Evolutionary conservation across 2,113 vertebrate species (phyloP).

Genomic region (Garra rufa): DNA sequence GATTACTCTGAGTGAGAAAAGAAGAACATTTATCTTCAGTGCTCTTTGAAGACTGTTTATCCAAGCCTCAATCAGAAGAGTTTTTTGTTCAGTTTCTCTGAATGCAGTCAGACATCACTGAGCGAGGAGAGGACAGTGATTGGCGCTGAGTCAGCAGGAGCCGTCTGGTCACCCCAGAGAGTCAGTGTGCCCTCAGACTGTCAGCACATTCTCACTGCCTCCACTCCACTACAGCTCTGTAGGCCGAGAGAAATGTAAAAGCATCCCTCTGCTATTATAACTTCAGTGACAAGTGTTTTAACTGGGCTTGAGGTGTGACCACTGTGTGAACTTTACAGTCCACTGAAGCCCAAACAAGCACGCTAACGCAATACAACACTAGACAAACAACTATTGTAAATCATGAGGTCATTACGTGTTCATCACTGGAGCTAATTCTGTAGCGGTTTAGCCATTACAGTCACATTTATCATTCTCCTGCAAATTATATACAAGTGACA

Average conservation of each 20-base stretch:
- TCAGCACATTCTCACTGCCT: slow-evolving; percentile 47
- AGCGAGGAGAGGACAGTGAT: slow-evolving; percentile 3
- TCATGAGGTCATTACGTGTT: not conserved
- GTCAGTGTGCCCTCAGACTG: slow-evolving; percentile 24
- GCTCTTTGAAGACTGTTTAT: not conserved
- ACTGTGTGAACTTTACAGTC: slow-evolving; percentile 30
- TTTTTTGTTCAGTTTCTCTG: slow-evolving; percentile 16
- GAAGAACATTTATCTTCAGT: not conserved
- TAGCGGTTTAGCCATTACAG: slow-evolving; percentile 17
- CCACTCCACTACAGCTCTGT: not conserved
- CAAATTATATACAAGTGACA: slow-evolving; percentile 30
- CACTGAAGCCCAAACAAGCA: not conserved
- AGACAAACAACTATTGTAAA: slow-evolving; percentile 17
- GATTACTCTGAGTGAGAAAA: not conserved
- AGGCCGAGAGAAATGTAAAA: slow-evolving; percentile 16
- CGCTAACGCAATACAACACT: not conserved
- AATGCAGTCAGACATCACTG: slow-evolving; percentile 27
- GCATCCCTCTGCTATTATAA: slow-evolving; percentile 14
- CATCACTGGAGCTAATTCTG: slow-evolving; percentile 3
- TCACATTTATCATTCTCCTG: slow-evolving; percentile 24
- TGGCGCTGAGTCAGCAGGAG: slow-evolving; percentile 48
- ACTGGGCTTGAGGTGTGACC: not conserved
- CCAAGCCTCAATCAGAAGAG: not conserved
- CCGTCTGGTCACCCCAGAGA: slow-evolving; percentile 39
- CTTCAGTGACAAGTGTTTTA: slow-evolving; percentile 19